Conservation (phyloP, 2,888 invertebrate genomes). For the Meteorus cinctellus region DNA sequence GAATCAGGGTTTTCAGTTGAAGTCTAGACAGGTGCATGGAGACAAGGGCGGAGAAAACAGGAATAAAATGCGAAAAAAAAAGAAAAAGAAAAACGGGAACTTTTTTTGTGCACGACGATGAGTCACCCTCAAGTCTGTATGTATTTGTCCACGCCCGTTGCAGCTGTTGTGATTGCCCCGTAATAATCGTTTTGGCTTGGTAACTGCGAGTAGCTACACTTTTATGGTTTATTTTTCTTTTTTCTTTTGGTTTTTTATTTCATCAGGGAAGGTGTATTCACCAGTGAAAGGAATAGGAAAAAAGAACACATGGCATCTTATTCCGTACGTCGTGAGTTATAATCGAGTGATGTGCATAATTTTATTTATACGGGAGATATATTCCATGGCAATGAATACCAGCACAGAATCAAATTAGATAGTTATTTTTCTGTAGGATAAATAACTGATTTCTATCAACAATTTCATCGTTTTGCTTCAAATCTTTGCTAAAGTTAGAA, state of each 20-base stretch:
- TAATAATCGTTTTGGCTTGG: slow-evolving; percentile 42
- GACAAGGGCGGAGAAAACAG: neutral
- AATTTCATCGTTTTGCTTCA: too few species aligned
- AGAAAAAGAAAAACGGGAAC: slow-evolving; percentile 5
- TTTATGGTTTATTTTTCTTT: neutral
- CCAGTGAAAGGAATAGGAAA: neutral
- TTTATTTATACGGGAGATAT: neutral
- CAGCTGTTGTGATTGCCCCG: slow-evolving; percentile 46
- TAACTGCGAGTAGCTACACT: slow-evolving; percentile 16
- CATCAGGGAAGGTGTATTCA: neutral
- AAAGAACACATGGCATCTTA: neutral
- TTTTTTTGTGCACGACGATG: slow-evolving; percentile 39
- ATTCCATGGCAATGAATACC: too few species aligned
- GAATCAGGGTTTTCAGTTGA: neutral
- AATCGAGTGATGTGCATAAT: too few species aligned
- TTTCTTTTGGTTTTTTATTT: neutral
- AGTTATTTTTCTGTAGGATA: too few species aligned
- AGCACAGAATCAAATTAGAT: too few species aligned
- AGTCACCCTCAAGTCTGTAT: slow-evolving; percentile 31
- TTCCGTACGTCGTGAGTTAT: too few species aligned
- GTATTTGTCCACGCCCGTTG: slow-evolving; percentile 39
- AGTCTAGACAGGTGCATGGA: slow-evolving; percentile 31
- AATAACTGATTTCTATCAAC: too few species aligned
- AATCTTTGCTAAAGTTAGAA: too few species aligned
- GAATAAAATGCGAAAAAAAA: slow-evolving; percentile 12